Conservation (phyloP, 2,797 vertebrate genomes). For the Alcedo quadribrachys region DNA sequence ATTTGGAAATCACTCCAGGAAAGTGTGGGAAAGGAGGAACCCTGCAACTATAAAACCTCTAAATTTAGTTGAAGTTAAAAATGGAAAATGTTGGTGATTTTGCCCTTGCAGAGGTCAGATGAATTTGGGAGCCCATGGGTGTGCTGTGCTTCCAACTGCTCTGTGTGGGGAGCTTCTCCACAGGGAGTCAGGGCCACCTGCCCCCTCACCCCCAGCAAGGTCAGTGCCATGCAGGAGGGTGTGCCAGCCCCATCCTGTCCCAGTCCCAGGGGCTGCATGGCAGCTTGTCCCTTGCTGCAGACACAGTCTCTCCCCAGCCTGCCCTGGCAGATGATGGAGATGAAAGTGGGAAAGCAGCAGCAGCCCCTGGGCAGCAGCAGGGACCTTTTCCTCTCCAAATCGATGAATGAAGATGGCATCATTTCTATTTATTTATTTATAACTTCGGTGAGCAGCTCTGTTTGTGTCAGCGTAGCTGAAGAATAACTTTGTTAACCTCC, state of each 20-base stretch:
- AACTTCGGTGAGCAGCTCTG: background rate
- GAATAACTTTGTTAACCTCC: background rate
- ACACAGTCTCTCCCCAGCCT: background rate
- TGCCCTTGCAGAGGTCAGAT: background rate
- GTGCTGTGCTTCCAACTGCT: accelerated
- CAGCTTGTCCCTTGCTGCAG: background rate
- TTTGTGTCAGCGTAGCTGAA: background rate
- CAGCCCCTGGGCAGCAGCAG: background rate
- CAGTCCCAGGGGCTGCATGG: accelerated
- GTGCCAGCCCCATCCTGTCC: background rate
- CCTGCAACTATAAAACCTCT: conserved; percentile 4
- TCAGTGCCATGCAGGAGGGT: accelerated
- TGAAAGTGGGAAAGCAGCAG: background rate
- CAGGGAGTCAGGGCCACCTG: accelerated
- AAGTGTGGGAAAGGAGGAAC: conserved; percentile 49
- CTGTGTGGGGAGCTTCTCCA: background rate
- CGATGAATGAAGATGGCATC: background rate
- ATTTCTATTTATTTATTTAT: background rate
- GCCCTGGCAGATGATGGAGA: accelerated
- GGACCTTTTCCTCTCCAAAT: background rate
- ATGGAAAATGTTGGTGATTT: background rate
- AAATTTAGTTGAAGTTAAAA: conserved; percentile 13
- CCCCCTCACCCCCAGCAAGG: background rate
- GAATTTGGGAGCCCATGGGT: background rate
- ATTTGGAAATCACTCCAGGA: conserved; percentile 17